phyloP scores from a whole-genome alignment of 2,113 vertebrate genomes.

The Girardinichthys multiradiatus region DNA sequence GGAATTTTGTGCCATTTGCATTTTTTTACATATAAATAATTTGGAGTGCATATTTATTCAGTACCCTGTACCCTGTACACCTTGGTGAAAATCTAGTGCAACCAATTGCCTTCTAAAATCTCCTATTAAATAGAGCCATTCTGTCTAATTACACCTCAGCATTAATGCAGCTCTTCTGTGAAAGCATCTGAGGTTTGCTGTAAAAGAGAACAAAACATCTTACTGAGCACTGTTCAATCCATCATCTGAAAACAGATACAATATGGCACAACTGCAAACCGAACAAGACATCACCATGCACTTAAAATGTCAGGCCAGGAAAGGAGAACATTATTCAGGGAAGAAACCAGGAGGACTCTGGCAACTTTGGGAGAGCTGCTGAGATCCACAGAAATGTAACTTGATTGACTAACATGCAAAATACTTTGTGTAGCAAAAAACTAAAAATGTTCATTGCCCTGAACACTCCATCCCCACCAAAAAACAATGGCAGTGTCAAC shows the following conservation, averaged over 20 bases:
- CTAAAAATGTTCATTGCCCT: no score
- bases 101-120: not conserved
- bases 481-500: no score
- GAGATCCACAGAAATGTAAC: no score
- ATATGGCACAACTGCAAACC: no score
- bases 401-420: no score
- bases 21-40: no score
- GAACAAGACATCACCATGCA: no score
- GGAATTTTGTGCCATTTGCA: no score
- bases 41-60: no score
- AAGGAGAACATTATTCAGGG: not conserved
- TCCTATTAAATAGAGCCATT: not conserved
- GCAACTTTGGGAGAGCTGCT: not conserved
- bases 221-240: not conserved
- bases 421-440: no score
- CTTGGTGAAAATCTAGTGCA: not conserved
- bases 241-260: not conserved
- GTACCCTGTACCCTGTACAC: no score
- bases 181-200: not conserved
- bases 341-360: not conserved
- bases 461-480: no score
- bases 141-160: not conserved
- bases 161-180: not conserved
- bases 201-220: not conserved
- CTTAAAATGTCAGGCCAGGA: not conserved